Evolutionary conservation across 2,797 vertebrate species (phyloP).

Genomic region (Diceros bicornis): DNA sequence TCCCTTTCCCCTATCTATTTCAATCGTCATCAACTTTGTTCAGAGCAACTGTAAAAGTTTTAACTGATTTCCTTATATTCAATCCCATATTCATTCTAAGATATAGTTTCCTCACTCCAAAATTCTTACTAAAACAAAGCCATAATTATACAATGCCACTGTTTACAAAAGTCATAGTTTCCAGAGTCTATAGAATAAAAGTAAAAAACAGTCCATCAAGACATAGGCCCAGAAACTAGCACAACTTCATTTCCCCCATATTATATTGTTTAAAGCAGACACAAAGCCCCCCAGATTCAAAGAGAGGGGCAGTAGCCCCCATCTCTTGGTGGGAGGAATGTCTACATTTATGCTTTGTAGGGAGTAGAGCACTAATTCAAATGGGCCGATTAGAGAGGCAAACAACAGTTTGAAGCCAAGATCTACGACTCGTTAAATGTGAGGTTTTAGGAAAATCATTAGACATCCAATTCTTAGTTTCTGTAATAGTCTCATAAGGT

Average conservation of each 20-base stretch:
- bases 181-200: neutral
- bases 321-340: neutral
- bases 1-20: neutral
- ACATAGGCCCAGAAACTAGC: neutral
- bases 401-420: neutral
- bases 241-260: neutral
- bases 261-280: neutral
- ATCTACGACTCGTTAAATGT: neutral
- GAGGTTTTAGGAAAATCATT: neutral
- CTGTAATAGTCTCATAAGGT: neutral
- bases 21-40: neutral
- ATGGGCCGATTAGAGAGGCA: neutral
- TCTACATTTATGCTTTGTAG: neutral
- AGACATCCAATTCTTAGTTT: neutral
- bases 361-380: neutral
- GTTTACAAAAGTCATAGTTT: neutral
- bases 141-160: neutral
- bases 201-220: neutral
- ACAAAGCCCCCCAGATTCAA: neutral
- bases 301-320: neutral
- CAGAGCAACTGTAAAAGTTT: neutral
- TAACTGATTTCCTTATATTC: neutral
- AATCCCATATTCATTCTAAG: neutral
- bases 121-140: neutral
- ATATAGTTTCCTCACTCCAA: rapidly evolving